These are phyloP conservation scores for Drosophila limbata DNA, from an alignment of 2,888 invertebrate genomes.

Conservation along the genomic window DNA sequence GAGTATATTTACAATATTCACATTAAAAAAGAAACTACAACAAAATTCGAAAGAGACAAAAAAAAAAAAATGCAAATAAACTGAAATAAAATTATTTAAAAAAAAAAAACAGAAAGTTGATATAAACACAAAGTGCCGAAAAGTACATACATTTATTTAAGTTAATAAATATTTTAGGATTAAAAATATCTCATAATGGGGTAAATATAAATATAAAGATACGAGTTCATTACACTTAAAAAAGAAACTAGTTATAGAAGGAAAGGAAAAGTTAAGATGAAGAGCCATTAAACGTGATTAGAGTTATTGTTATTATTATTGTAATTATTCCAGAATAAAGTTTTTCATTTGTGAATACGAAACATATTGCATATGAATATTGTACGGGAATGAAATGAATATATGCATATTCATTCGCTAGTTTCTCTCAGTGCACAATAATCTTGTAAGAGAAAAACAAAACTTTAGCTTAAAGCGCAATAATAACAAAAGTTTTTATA, in stretches of 20 bases:
- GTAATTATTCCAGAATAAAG: neutral
- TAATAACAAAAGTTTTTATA: constrained; percentile 42
- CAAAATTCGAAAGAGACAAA: neutral
- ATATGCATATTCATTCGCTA: neutral
- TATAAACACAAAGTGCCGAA: constrained; percentile 50
- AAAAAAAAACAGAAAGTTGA: neutral
- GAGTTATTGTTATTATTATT: constrained; percentile 3
- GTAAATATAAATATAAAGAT: neutral
- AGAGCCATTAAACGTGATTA: constrained; percentile 7
- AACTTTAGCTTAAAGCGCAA: constrained; percentile 41
- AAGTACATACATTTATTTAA: constrained; percentile 27
- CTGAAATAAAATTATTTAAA: constrained; percentile 12
- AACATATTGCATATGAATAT: neutral
- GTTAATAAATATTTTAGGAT: constrained; percentile 8
- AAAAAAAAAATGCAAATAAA: constrained; percentile 5
- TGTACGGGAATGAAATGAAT: neutral
- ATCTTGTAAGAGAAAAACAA: constrained; percentile 15
- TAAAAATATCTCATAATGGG: neutral
- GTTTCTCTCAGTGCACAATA: constrained; percentile 52
- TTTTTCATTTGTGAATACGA: neutral
- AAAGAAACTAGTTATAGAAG: neutral
- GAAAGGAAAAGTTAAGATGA: neutral
- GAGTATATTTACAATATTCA: constrained; percentile 67
- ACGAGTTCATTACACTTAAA: neutral
- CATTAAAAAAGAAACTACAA: constrained; percentile 38